Evolutionary conservation across 2,888 invertebrate genomes (phyloP).

Genomic region (Ptilodon capucinus): DNA sequence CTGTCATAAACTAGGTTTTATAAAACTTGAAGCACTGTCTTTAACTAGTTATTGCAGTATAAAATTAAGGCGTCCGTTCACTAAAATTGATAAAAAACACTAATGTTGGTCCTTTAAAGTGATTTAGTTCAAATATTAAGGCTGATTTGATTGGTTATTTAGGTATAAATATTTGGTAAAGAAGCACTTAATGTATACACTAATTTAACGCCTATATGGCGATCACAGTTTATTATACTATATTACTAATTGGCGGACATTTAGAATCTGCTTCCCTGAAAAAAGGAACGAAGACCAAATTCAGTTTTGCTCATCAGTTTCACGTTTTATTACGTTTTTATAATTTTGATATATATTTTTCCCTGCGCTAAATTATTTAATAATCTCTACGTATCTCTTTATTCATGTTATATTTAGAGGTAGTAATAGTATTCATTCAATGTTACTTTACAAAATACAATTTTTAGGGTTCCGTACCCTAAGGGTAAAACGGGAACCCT

Average conservation of each 20-base stretch:
- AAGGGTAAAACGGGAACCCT: too few relatives aligned
- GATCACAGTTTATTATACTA: constrained; percentile 60
- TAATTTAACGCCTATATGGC: constrained; percentile 70
- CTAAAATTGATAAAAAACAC: constrained; percentile 67
- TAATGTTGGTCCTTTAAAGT: constrained; percentile 76
- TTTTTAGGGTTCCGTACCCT: too few relatives aligned
- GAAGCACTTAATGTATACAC: constrained; percentile 62
- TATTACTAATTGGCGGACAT: constrained; percentile 31
- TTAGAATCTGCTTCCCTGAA: constrained; percentile 34
- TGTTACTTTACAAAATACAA: too few relatives aligned
- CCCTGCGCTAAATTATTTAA: too few relatives aligned
- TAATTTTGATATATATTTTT: too few relatives aligned
- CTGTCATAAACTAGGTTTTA: constrained; percentile 14
- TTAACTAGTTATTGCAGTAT: constrained; percentile 44
- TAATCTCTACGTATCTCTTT: too few relatives aligned
- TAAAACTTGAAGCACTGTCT: constrained; percentile 26
- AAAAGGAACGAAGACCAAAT: constrained; percentile 13
- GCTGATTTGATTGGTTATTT: constrained; percentile 63
- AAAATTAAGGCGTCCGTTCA: constrained; percentile 71
- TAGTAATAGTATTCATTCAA: too few relatives aligned
- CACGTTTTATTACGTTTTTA: neutral
- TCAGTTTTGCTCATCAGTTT: constrained; percentile 24
- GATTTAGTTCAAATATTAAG: constrained; percentile 60
- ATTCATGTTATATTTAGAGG: too few relatives aligned
- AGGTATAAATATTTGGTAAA: constrained; percentile 61